Evolutionary conservation across 2,888 invertebrate species (phyloP).

Genomic region (Hydraecia micacea): DNA sequence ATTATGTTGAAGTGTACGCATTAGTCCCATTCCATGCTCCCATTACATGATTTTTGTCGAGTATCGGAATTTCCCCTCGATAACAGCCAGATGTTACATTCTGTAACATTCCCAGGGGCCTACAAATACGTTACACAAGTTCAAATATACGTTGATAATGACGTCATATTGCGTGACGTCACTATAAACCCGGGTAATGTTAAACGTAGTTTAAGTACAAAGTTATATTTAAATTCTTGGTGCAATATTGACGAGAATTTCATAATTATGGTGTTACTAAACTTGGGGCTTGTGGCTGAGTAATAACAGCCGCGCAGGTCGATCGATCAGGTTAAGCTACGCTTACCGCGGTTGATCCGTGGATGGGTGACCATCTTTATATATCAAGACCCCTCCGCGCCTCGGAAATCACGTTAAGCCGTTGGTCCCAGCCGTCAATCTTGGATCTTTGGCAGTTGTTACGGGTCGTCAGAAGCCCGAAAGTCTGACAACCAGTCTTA

Average conservation of each 20-base stretch:
- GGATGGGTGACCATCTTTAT: no score
- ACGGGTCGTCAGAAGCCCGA: no score
- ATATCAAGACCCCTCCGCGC: no score
- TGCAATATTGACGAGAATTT: not conserved
- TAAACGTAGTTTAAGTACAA: slow-evolving; percentile 5
- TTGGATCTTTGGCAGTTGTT: no score
- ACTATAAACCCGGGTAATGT: slow-evolving; percentile 6
- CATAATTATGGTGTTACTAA: not conserved
- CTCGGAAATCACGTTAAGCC: no score
- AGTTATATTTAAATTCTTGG: slow-evolving; percentile 27
- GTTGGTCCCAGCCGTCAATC: no score
- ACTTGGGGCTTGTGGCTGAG: not conserved
- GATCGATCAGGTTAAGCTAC: no score
- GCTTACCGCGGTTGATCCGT: no score
- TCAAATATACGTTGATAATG: slow-evolving; percentile 10
- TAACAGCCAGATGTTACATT: slow-evolving; percentile 34
- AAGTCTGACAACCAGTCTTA: no score
- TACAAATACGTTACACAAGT: slow-evolving; percentile 12
- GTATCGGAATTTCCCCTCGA: slow-evolving; percentile 11
- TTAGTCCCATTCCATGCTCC: slow-evolving; percentile 4
- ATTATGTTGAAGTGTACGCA: not conserved
- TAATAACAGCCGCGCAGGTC: no score
- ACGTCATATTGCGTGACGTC: slow-evolving; percentile 39
- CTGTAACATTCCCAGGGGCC: slow-evolving; percentile 12
- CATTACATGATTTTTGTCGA: not conserved